Percentiles rank a stretch among this genome's conserved stretches.
Conservation (phyloP, 2,888 invertebrate species). For the Hemistola chrysoprasaria region DNA sequence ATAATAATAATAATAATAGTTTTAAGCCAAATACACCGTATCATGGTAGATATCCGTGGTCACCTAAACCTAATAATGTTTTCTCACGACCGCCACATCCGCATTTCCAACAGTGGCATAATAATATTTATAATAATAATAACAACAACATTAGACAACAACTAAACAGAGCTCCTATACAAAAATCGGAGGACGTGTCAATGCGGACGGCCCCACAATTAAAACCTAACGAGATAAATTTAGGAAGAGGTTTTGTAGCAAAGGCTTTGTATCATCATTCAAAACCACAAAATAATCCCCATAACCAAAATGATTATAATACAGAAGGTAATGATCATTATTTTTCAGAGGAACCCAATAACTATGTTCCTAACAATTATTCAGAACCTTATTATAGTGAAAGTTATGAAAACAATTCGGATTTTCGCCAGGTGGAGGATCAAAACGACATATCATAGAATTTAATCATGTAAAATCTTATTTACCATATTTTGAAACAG, state of each 20-base stretch:
- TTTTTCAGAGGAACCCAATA: background rate
- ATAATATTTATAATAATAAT: background rate
- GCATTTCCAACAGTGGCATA: background rate
- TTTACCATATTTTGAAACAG: background rate
- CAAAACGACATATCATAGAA: too few species aligned
- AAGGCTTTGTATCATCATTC: too few species aligned
- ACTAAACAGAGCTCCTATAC: background rate
- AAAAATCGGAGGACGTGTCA: background rate
- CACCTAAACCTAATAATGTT: too few species aligned
- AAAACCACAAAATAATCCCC: too few species aligned
- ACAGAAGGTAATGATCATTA: background rate
- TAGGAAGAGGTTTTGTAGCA: too few species aligned
- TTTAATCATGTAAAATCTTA: background rate
- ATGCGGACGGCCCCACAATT: background rate
- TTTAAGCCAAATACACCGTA: too few species aligned
- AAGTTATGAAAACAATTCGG: too few species aligned
- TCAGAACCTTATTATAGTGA: background rate
- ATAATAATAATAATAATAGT: background rate
- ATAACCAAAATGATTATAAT: too few species aligned
- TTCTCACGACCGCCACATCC: too few species aligned
- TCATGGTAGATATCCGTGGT: too few species aligned
- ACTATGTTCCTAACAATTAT: background rate
- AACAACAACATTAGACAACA: background rate
- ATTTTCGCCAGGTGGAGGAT: too few species aligned
- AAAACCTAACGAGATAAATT: background rate